Evolutionary conservation across 2,888 invertebrate genomes (phyloP).

Genomic region (Trileptium ribeirensis): DNA sequence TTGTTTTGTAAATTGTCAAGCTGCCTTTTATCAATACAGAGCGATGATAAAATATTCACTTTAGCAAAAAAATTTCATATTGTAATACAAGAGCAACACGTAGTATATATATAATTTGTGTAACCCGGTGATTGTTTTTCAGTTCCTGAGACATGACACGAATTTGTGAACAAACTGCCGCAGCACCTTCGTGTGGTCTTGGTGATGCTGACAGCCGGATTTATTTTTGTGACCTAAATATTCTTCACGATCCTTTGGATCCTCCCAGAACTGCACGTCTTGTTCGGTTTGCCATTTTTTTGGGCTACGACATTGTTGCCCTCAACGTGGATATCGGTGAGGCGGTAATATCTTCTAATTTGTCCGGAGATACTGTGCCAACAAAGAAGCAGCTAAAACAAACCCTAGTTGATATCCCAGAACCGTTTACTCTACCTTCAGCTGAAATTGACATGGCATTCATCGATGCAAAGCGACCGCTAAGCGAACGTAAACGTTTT

Average conservation of each 20-base stretch:
- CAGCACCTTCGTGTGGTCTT: too few relatives aligned
- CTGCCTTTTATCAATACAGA: too few relatives aligned
- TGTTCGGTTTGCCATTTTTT: constrained; percentile 40
- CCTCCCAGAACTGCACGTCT: not conserved
- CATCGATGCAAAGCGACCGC: constrained; percentile 14
- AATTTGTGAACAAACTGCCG: too few relatives aligned
- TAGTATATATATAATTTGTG: too few relatives aligned
- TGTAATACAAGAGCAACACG: too few relatives aligned
- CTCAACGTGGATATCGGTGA: constrained; percentile 47
- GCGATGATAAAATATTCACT: too few relatives aligned
- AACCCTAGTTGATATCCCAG: constrained; percentile 39
- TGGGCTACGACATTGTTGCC: constrained; percentile 48
- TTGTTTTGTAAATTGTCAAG: too few relatives aligned
- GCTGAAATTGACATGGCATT: constrained; percentile 41
- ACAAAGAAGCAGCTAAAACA: constrained; percentile 43
- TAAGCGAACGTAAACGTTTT: constrained; percentile 30
- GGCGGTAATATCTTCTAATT: not conserved
- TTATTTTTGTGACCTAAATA: constrained; percentile 21
- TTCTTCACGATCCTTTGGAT: constrained; percentile 16
- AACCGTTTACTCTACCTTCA: constrained; percentile 42
- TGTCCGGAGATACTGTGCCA: not conserved
- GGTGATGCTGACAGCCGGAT: too few relatives aligned
- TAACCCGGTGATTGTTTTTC: too few relatives aligned
- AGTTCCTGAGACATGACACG: too few relatives aligned
- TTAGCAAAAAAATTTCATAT: too few relatives aligned